Evolutionary conservation across 2,888 invertebrate species (phyloP), one percentile per base, ranked within the genome.

Genomic region (Saturnia japonica): DNA sequence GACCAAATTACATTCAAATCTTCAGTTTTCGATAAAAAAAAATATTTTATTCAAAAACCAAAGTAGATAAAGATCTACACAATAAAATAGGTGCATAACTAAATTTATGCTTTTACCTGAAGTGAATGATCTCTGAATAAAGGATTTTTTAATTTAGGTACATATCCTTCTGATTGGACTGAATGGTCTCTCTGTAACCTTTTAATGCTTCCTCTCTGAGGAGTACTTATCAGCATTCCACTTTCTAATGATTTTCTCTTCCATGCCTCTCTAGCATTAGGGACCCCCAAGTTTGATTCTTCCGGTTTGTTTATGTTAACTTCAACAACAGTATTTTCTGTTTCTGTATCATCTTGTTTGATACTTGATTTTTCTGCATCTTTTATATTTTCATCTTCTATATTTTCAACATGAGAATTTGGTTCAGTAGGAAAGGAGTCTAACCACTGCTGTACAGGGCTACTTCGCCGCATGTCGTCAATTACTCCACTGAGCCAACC

Each of bases 401-500:
- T 70, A 47, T 78, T 79, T 12, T 82, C 78, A 60, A 76, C 43
- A 42, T 82, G 80, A 9, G 78, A 71, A 25, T 79, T 76, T 54
- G 83, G 71, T 1, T 91, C 91, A 73, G 86, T 87, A 45, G 96
- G 96, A 75, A 96, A 87, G 11, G 96, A 96, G 82, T 97, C 96
- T 75, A 97, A 94, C 97, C 97, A 97, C 91, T 96, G 96, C 77
- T 97, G 96, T 69, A 97, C 96, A 68, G 96, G 95, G 76, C 96
- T 95, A 83, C 95, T 96, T 72, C 95, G 95, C 78, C 95, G 88
- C 95, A 95, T 95, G 80, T 95, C 95, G 86, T 92, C 91, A 75
- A 94, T 88, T 6, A 94, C 92, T 64, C 93, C 93, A 77, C 89
- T 90, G 28, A 94, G 83, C 94, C 94, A 94, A 77, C 91, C 90